Conservation (phyloP, 2,797 vertebrate species). For the Ispidina lecontei region DNA sequence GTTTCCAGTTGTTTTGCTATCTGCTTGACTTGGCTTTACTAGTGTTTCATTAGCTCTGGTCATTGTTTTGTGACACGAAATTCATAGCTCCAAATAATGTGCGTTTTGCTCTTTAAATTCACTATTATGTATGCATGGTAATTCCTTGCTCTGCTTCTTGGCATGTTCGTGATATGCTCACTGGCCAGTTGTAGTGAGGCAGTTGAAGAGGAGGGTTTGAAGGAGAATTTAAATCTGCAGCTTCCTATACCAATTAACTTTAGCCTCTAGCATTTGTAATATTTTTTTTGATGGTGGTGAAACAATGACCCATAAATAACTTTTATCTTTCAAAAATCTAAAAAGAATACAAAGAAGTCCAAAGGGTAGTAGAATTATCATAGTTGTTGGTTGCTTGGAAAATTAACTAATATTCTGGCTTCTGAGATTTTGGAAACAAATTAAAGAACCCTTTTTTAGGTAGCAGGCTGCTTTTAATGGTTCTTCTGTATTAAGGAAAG, state of each 20-base stretch:
- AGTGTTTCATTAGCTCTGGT: neutral
- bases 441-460: constrained; percentile 75
- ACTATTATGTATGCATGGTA: constrained; percentile 34
- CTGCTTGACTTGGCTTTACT: neutral
- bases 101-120: constrained; percentile 47
- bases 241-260: constrained; percentile 20
- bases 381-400: constrained; percentile 37
- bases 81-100: constrained; percentile 9
- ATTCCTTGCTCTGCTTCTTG: constrained; percentile 57
- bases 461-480: constrained; percentile 75
- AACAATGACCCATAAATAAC: constrained; percentile 47
- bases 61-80: constrained; percentile 18
- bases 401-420: constrained; percentile 60
- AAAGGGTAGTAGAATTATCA: neutral
- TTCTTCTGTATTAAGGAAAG: constrained; percentile 72
- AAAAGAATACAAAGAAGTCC: constrained; percentile 3
- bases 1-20: neutral
- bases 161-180: constrained; percentile 18
- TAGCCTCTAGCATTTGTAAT: neutral
- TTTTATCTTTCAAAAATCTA: neutral
- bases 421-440: constrained; percentile 74
- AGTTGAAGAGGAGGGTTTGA: neutral
- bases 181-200: constrained; percentile 20
- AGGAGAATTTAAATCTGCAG: neutral
- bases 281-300: constrained; percentile 5